Percentiles rank a stretch among this genome's conserved stretches.
These are phyloP conservation scores for Gephyroberyx darwinii DNA, from an alignment of 2,797 vertebrate species.

Conservation along the genomic window DNA sequence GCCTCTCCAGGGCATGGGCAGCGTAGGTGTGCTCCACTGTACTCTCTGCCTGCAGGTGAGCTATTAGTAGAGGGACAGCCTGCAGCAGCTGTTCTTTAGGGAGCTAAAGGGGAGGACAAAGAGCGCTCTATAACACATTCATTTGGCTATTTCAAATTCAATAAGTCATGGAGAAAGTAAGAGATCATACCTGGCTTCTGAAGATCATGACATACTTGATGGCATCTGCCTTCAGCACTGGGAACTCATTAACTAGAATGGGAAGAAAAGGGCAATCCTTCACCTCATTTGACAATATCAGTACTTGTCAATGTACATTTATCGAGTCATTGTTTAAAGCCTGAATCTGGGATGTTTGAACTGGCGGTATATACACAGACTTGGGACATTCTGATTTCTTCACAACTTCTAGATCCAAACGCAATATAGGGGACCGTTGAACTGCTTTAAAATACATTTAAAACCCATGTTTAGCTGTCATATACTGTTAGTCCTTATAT, in stretches of 20 bases:
- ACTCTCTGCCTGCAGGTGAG: slow-evolving; percentile 93
- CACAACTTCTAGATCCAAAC: too few relatives aligned
- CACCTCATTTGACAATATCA: neutral
- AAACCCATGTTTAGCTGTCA: neutral
- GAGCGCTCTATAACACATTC: neutral
- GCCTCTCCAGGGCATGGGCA: slow-evolving; percentile 94
- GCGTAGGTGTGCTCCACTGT: slow-evolving; percentile 96
- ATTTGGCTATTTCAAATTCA: neutral
- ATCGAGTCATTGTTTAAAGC: too few relatives aligned
- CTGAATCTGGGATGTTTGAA: too few relatives aligned
- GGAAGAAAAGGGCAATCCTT: slow-evolving; percentile 15
- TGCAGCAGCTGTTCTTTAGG: slow-evolving; percentile 94
- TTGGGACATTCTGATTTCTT: too few relatives aligned
- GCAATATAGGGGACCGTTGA: too few relatives aligned
- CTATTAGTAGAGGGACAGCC: slow-evolving; percentile 92
- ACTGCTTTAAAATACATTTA: neutral
- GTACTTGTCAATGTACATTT: too few relatives aligned
- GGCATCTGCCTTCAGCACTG: slow-evolving; percentile 97
- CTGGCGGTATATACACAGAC: neutral
- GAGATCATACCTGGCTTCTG: slow-evolving; percentile 91
- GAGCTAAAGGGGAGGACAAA: slow-evolving; percentile 80
- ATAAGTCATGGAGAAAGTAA: neutral
- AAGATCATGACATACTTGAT: slow-evolving; percentile 99
- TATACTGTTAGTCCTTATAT: neutral
- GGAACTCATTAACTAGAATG: slow-evolving; percentile 94